A percentile compares a stretch with the other conserved stretches of the same genome.
These are phyloP conservation scores for Sphaerodactylus townsendi DNA, from an alignment of 2,113 vertebrate genomes.

Conservation along the genomic window DNA sequence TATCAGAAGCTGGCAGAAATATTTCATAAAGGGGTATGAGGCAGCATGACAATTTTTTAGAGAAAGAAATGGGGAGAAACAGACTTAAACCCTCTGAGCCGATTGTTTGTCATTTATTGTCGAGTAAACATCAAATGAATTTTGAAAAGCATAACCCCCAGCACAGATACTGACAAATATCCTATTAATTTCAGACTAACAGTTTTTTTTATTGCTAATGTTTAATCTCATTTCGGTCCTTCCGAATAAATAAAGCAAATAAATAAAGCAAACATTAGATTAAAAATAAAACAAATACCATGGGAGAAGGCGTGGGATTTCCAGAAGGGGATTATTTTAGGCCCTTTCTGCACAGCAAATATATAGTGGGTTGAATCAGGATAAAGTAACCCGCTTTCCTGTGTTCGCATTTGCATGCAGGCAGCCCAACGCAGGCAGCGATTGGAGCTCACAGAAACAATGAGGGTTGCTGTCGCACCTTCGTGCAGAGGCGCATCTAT, in stretches of 20 bases:
- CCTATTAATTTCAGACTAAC: conserved; percentile 65
- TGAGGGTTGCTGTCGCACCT: no score
- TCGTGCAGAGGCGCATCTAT: no score
- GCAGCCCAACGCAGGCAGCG: no score
- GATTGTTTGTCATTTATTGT: conserved; percentile 57
- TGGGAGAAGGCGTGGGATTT: conserved; percentile 42
- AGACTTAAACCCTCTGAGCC: background rate
- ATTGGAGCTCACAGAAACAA: no score
- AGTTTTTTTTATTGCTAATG: conserved; percentile 65
- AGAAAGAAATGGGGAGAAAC: background rate
- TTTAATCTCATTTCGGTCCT: conserved; percentile 62
- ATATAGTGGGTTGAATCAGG: no score
- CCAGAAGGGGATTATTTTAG: conserved; percentile 39
- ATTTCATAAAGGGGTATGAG: conserved; percentile 42
- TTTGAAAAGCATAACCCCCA: conserved; percentile 56
- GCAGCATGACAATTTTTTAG: background rate
- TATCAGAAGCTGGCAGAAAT: conserved; percentile 56
- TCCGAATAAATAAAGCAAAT: conserved; percentile 54
- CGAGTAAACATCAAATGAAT: conserved; percentile 60
- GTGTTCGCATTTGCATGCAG: no score
- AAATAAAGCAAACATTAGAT: conserved; percentile 58
- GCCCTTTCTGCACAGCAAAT: no score
- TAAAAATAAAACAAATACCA: conserved; percentile 51
- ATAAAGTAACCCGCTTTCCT: no score
- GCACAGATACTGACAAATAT: conserved; percentile 62